Evolutionary conservation across 1,140 invertebrate species (phyloP).

Genomic region (Bemisia tabaci): DNA sequence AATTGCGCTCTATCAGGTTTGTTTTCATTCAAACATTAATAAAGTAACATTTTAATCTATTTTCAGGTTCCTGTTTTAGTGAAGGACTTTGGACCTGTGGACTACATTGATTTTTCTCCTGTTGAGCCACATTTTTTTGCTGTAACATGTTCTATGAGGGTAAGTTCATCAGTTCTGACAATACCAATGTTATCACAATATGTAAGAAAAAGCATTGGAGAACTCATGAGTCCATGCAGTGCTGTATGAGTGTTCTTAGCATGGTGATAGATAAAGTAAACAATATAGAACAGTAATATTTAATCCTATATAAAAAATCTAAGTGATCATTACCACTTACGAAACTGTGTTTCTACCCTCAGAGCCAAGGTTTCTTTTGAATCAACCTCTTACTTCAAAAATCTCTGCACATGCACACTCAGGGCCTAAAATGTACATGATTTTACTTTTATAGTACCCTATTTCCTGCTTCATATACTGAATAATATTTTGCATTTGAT

Average conservation of each 20-base stretch:
- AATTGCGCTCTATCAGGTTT: too few relatives aligned
- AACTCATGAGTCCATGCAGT: slow-evolving; percentile 7
- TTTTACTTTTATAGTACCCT: too few relatives aligned
- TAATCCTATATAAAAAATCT: neutral
- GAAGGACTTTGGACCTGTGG: slow-evolving; percentile 84
- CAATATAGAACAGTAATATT: too few relatives aligned
- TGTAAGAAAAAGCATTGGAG: neutral
- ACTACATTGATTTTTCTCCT: slow-evolving; percentile 80
- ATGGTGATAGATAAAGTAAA: neutral
- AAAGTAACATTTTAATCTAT: slow-evolving; percentile 21
- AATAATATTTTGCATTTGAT: too few relatives aligned
- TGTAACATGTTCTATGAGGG: slow-evolving; percentile 75
- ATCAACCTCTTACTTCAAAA: too few relatives aligned
- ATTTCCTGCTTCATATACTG: too few relatives aligned
- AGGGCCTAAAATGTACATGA: too few relatives aligned
- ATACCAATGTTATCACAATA: neutral
- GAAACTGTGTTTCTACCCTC: too few relatives aligned
- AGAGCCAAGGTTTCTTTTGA: too few relatives aligned
- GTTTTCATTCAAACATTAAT: too few relatives aligned
- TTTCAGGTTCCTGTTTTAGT: slow-evolving; percentile 69
- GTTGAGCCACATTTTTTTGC: slow-evolving; percentile 76
- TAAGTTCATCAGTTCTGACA: slow-evolving; percentile 32
- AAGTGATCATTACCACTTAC: neutral
- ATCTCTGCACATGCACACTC: too few relatives aligned
- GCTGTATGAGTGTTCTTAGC: neutral